Base-by-base conservation (phyloP, 2,888 invertebrate species). In the Mythimna impura region DNA sequence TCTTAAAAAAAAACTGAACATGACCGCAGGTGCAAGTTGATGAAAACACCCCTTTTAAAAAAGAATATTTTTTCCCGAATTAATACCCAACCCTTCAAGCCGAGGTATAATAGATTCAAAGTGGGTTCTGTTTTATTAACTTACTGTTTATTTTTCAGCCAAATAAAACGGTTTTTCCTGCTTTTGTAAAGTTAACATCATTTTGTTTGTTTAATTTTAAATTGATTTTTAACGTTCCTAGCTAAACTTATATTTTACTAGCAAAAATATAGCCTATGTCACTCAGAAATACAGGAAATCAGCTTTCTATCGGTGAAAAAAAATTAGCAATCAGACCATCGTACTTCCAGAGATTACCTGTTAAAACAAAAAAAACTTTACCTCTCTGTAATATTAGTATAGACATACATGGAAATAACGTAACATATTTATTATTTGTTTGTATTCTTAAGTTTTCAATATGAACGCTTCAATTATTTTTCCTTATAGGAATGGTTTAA, bases 51-150 rank as follows among this genome's bases (percentile, higher is more conserved):
- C 86, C 70, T 75, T 81, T 80, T 57, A 72, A 43, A 78, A 81
- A 80, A 78, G 63, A 72, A 82, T 77, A 85, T 78, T 83, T 77
- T 85, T 83, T 76, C 64, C 78, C 36, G 74, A 81, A 84, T 84
- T 79, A 82, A 82, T 82, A 85, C 78, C 36, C 72, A 75, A 71
- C 81, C 84, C 86, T 76, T 76, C 74, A 66, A 47, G 70, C 68
- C 61, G 47, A 65, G 63, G 73, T 76, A 74, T 85, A 82, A 85
- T 85, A 76, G 80, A 85, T 83, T 79, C 82, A 68, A 80, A 84
- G 76, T 83, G 76, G 73, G 73, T 17, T 76, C 64, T 54, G 66
- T 71, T 76, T 83, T 83, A 84, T 79, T 63, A 81, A 80, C 73
- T 80, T 75, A 71, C 69, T 73, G 83, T 83, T 80, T 83, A 75